These are phyloP conservation scores for Phyllotreta cruciferae DNA, from an alignment of 2,888 invertebrate species.

Conservation along the genomic window DNA sequence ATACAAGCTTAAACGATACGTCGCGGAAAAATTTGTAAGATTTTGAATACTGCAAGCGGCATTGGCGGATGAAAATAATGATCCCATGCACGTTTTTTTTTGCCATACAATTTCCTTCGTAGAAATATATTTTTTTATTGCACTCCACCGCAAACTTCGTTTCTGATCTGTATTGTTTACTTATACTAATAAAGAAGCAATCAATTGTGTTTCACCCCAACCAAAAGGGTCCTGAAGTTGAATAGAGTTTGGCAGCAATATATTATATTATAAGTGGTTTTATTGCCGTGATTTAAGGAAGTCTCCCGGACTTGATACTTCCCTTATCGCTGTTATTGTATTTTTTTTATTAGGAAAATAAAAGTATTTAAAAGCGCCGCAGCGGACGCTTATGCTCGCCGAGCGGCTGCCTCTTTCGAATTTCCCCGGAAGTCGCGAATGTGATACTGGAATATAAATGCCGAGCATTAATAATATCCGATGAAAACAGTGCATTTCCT, in stretches of 20 bases:
- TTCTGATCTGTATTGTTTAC: too few relatives aligned
- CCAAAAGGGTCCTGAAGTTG: background rate
- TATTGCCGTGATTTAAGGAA: too few relatives aligned
- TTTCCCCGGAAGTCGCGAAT: constrained; percentile 7
- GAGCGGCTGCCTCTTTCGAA: constrained; percentile 17
- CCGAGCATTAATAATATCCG: constrained; percentile 20
- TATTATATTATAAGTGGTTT: too few relatives aligned
- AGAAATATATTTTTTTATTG: background rate
- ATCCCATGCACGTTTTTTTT: too few relatives aligned
- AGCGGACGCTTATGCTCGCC: constrained; percentile 9
- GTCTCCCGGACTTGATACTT: too few relatives aligned
- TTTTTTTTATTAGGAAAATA: too few relatives aligned
- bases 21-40: constrained; percentile 34
- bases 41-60: constrained; percentile 22
- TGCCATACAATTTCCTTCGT: too few relatives aligned
- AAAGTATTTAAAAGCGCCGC: background rate
- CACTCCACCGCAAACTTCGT: background rate
- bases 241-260: too few relatives aligned
- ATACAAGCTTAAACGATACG: constrained; percentile 35
- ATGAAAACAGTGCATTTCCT: constrained; percentile 21
- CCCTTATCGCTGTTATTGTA: too few relatives aligned
- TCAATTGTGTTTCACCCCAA: background rate
- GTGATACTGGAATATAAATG: constrained; percentile 20
- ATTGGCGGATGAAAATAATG: constrained; percentile 3
- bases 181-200: background rate